phyloP scores from a whole-genome alignment of 2,113 vertebrate species.

The Neomonachus schauinslandi region DNA sequence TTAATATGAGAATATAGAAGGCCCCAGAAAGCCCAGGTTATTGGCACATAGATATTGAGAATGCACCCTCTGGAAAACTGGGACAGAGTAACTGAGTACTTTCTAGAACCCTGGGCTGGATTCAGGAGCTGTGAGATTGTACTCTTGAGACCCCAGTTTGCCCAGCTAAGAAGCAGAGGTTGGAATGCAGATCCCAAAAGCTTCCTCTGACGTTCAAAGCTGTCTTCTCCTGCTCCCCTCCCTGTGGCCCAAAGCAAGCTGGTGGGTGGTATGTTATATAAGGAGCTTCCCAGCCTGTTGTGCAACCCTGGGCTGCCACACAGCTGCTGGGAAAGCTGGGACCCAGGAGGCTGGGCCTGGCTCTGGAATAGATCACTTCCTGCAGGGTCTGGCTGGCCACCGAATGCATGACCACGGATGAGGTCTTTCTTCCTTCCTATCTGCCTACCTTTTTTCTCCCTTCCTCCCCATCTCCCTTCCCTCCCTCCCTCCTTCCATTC shows the following conservation, averaged over 20 bases:
- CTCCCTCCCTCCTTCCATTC: accelerated
- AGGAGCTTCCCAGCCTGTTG: neutral
- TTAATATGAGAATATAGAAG: neutral
- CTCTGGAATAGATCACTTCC: neutral
- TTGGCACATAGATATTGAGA: neutral
- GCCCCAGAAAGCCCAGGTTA: neutral
- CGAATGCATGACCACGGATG: neutral
- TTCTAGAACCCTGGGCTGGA: neutral
- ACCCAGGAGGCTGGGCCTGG: neutral
- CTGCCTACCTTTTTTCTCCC: neutral
- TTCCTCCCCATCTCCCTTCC: neutral
- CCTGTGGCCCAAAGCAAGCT: neutral
- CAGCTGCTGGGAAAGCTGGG: neutral
- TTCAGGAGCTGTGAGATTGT: neutral
- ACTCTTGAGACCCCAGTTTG: neutral
- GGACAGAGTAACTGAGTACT: neutral
- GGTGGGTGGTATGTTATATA: neutral
- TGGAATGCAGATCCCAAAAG: neutral
- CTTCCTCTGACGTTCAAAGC: neutral
- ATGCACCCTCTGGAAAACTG: neutral
- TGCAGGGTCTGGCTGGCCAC: neutral
- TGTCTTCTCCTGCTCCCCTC: neutral
- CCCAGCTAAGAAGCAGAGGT: neutral
- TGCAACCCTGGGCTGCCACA: neutral
- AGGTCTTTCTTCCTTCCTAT: too few relatives aligned